These are phyloP conservation scores for Ellobius talpinus DNA, from an alignment of 2,113 vertebrate species.

Conservation along the genomic window DNA sequence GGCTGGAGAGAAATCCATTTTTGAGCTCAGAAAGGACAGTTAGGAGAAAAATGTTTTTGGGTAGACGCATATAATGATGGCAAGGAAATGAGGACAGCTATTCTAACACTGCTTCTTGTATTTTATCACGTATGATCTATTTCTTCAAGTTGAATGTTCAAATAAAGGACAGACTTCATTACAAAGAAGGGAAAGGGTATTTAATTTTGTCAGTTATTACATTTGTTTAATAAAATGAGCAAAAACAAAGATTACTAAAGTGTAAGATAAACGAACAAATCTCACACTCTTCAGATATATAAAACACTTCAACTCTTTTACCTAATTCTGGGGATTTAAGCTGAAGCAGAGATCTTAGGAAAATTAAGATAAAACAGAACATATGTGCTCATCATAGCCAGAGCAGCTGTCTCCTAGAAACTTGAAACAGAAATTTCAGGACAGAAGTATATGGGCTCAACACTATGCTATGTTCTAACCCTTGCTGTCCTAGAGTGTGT, in stretches of 20 bases:
- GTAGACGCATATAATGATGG: constrained; percentile 84
- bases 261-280: neutral
- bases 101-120: constrained; percentile 63
- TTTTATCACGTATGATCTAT: constrained; percentile 59
- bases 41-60: constrained; percentile 81
- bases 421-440: neutral
- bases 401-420: accelerated
- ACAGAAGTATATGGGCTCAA: neutral
- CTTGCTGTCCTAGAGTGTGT: neutral
- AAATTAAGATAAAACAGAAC: neutral
- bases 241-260: constrained; percentile 32
- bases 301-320: neutral
- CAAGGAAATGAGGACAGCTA: constrained; percentile 80
- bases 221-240: constrained; percentile 74
- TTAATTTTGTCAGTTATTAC: constrained; percentile 62
- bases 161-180: constrained; percentile 61
- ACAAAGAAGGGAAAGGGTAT: constrained; percentile 7
- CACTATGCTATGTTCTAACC: neutral
- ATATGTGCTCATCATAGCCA: neutral
- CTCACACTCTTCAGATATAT: neutral
- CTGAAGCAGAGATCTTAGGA: neutral
- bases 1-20: constrained; percentile 89
- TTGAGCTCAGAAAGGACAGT: constrained; percentile 84
- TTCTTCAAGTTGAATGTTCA: constrained; percentile 62
- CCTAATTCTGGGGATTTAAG: neutral